Evolutionary conservation across 2,888 invertebrate genomes (phyloP).

Genomic region (Lasioglossum lativentre): DNA sequence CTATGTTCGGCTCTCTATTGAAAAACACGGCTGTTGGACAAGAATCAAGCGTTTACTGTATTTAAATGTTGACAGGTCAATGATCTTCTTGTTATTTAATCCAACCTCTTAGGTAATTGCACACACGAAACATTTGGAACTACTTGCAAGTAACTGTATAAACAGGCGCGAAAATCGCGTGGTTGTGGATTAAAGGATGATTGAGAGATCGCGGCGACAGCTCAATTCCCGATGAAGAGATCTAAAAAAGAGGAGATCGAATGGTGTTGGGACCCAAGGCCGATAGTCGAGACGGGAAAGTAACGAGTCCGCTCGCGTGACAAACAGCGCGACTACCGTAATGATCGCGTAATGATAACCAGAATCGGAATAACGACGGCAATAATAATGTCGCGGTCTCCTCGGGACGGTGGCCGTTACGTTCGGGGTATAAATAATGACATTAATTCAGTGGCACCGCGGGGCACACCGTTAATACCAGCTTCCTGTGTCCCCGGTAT

Average conservation of each 20-base stretch:
- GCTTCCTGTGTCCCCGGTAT: slow-evolving; percentile 44
- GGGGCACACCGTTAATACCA: slow-evolving; percentile 67
- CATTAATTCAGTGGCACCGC: slow-evolving; percentile 72
- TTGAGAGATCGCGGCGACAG: not conserved
- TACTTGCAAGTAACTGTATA: not conserved
- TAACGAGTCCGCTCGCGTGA: slow-evolving; percentile 43
- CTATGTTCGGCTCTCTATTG: no score
- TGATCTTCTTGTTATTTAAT: not conserved
- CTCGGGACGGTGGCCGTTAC: slow-evolving; percentile 38
- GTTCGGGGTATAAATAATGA: slow-evolving; percentile 70
- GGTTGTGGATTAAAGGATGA: not conserved
- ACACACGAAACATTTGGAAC: not conserved
- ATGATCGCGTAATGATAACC: slow-evolving; percentile 71
- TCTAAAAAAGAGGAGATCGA: slow-evolving; percentile 1
- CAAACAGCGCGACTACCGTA: slow-evolving; percentile 38
- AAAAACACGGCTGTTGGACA: no score
- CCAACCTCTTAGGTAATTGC: not conserved
- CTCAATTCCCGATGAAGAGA: not conserved
- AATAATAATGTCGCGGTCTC: slow-evolving; percentile 63
- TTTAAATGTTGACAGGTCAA: not conserved
- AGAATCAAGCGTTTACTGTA: no score
- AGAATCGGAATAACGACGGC: slow-evolving; percentile 68
- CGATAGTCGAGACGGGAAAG: slow-evolving; percentile 33
- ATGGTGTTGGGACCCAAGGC: not conserved
- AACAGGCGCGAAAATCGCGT: not conserved